Percentiles rank a stretch among this genome's conserved stretches.
Evolutionary conservation across 2,113 vertebrate species (phyloP).

Genomic region (Phylloscopus trochiloides): DNA sequence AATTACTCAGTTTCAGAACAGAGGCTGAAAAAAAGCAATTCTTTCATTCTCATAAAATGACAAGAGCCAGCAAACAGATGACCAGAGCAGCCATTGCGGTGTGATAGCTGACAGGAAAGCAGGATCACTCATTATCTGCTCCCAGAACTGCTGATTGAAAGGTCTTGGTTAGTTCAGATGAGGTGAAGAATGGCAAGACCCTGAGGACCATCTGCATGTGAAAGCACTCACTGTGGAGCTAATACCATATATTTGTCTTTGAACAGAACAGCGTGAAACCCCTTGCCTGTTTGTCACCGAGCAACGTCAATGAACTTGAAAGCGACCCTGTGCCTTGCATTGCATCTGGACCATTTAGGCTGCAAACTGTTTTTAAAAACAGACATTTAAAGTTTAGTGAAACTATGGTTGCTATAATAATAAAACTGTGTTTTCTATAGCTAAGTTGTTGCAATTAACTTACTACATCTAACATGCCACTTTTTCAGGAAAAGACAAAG

Average conservation of each 20-base stretch:
- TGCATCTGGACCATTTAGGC: not conserved
- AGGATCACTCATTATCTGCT: not conserved
- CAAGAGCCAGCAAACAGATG: not conserved
- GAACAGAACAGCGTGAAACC: not conserved
- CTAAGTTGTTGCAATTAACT: not conserved
- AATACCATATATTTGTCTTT: not conserved
- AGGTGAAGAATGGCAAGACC: conserved; percentile 4
- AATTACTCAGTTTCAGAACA: not conserved
- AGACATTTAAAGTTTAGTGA: not conserved
- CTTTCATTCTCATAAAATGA: conserved; percentile 26
- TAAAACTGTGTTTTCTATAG: not conserved
- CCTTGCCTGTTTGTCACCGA: not conserved
- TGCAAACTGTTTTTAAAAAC: not conserved
- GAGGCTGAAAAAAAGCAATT: not conserved
- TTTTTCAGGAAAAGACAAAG: not conserved
- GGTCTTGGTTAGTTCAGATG: not conserved
- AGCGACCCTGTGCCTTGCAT: not conserved
- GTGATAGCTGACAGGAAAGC: not conserved
- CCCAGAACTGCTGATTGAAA: not conserved
- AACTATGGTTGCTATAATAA: not conserved
- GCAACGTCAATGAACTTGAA: not conserved
- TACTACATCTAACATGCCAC: not conserved
- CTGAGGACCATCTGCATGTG: not conserved
- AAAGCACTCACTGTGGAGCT: not conserved
- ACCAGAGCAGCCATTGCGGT: not conserved